Evolutionary conservation across 2,888 invertebrate species (phyloP).

Genomic region (Xanthostigma xanthostigma): DNA sequence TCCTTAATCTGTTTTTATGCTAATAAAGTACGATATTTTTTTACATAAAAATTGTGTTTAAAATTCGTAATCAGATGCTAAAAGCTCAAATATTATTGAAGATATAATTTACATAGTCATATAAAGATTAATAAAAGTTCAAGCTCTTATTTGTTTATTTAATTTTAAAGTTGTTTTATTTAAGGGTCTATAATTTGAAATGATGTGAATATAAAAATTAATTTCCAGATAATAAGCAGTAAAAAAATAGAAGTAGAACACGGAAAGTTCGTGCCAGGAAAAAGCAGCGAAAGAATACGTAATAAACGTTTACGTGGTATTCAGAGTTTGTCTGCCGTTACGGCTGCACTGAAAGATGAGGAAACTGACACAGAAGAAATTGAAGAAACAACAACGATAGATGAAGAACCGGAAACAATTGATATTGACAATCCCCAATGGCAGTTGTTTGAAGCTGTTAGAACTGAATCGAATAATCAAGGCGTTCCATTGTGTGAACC

Average conservation of each 20-base stretch:
- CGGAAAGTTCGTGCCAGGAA: slow-evolving; percentile 41
- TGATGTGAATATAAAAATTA: background rate
- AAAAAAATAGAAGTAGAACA: slow-evolving; percentile 60
- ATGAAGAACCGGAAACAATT: slow-evolving; percentile 27
- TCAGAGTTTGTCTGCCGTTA: slow-evolving; percentile 40
- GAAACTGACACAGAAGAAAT: slow-evolving; percentile 40
- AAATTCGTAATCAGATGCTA: too few species aligned
- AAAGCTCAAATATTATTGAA: too few species aligned
- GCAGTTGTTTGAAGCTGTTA: slow-evolving; percentile 77
- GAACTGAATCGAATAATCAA: slow-evolving; percentile 40
- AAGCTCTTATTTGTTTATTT: too few species aligned
- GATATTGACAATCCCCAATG: slow-evolving; percentile 67
- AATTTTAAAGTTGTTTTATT: too few species aligned
- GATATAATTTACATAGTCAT: too few species aligned
- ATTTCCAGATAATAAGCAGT: slow-evolving; percentile 40
- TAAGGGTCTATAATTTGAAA: background rate
- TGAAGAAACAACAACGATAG: slow-evolving; percentile 35
- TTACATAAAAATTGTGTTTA: too few species aligned
- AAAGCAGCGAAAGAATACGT: slow-evolving; percentile 55
- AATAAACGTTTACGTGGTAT: slow-evolving; percentile 36
- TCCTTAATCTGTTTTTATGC: too few species aligned
- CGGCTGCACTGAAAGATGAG: slow-evolving; percentile 47
- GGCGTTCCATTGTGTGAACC: slow-evolving; percentile 82
- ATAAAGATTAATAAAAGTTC: too few species aligned
- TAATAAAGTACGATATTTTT: too few species aligned